phyloP scores from a whole-genome alignment of 2,113 vertebrate genomes.

The Mobula hypostoma region DNA sequence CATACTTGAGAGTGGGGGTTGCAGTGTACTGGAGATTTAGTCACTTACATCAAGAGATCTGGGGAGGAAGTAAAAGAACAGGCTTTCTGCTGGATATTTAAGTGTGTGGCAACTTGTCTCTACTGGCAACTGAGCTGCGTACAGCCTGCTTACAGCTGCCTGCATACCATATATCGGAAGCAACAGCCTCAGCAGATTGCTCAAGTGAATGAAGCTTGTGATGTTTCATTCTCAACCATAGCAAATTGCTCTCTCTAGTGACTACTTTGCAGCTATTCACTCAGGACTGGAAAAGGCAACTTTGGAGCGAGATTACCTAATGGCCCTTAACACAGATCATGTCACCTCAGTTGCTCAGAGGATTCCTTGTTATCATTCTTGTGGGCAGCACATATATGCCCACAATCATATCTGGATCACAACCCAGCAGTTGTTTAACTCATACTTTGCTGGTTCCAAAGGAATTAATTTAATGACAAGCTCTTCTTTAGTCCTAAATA shows the following conservation, averaged over 20 bases:
- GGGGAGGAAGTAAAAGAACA: not conserved
- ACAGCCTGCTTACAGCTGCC: not conserved
- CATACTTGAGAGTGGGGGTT: not conserved
- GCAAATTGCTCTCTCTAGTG: constrained; percentile 21
- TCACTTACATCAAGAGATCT: not conserved
- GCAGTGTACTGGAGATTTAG: not conserved
- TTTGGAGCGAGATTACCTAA: too few relatives aligned
- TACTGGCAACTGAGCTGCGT: not conserved
- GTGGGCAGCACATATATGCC: not conserved
- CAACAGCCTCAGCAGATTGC: not conserved
- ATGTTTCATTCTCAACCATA: not conserved
- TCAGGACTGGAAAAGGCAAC: not conserved
- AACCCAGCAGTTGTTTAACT: not conserved
- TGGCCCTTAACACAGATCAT: not conserved
- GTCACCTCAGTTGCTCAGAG: not conserved
- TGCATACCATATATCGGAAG: not conserved
- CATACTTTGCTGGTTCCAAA: not conserved
- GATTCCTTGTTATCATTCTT: not conserved
- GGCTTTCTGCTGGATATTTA: not conserved
- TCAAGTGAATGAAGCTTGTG: not conserved
- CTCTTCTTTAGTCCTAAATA: not conserved
- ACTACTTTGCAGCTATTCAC: not conserved
- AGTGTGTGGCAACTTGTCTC: not conserved
- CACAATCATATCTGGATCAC: not conserved
- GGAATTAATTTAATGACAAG: not conserved